Percentiles rank a stretch among this genome's conserved stretches.
phyloP scores from a whole-genome alignment of 2,797 vertebrate species.

The Dicrostonyx torquatus region DNA sequence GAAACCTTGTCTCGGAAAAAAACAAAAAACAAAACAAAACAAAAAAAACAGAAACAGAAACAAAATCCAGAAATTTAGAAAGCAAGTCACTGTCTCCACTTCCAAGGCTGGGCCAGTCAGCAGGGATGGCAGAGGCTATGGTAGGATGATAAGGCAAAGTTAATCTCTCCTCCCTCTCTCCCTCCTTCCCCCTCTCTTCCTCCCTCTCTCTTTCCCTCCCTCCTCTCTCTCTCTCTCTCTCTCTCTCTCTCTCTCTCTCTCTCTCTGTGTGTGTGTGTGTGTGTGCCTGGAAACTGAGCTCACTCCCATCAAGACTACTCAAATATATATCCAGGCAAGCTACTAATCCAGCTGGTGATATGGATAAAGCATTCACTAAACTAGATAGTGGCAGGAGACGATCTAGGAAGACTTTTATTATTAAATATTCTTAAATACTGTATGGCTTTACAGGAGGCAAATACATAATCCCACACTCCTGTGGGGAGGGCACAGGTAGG shows the following conservation, averaged over 20 bases:
- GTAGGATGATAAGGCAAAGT: accelerated
- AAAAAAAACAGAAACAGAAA: no score
- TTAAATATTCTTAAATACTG: not conserved
- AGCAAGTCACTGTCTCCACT: not conserved
- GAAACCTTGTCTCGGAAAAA: no score
- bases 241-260: not conserved
- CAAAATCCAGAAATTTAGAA: not conserved
- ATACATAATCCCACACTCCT: not conserved
- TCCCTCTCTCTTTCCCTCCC: not conserved
- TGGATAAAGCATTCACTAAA: not conserved
- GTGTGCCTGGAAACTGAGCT: not conserved
- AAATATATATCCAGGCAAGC: accelerated
- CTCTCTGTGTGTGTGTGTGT: not conserved
- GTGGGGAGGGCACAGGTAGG: not conserved
- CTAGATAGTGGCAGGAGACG: not conserved
- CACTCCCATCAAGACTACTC: accelerated
- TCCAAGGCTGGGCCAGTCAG: not conserved
- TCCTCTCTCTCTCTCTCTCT: not conserved
- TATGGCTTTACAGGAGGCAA: not conserved
- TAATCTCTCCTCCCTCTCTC: no score
- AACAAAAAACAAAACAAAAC: no score
- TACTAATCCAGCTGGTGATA: not conserved
- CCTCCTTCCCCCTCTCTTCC: not conserved
- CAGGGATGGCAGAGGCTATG: not conserved
- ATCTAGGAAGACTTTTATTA: not conserved